Conservation (phyloP, 2,888 invertebrate genomes). For the Aphrophora alni region DNA sequence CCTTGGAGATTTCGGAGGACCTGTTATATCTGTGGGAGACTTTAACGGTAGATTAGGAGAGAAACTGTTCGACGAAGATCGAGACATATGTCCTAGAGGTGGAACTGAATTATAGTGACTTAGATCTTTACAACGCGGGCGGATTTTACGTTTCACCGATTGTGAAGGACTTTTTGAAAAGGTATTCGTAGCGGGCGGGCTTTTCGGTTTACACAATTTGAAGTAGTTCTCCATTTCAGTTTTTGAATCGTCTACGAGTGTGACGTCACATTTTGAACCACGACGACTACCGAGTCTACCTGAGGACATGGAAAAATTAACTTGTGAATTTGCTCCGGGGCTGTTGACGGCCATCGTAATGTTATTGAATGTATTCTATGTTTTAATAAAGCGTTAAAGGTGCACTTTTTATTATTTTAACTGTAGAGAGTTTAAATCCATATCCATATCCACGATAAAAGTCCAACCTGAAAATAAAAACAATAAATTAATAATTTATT, state of each 20-base stretch:
- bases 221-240: slow-evolving; percentile 31
- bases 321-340: slow-evolving; percentile 1
- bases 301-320: slow-evolving; percentile 17
- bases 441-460: too few relatives aligned
- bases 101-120: slow-evolving; percentile 42
- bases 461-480: too few relatives aligned
- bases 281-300: slow-evolving; percentile 22
- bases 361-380: too few relatives aligned
- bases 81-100: slow-evolving; percentile 24
- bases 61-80: slow-evolving; percentile 27
- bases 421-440: not conserved
- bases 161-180: slow-evolving; percentile 32
- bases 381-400: too few relatives aligned
- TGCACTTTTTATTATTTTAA: not conserved
- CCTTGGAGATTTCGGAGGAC: slow-evolving; percentile 25
- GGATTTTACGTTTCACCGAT: slow-evolving; percentile 38
- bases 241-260: slow-evolving; percentile 8
- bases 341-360: slow-evolving; percentile 3
- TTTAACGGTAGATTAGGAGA: slow-evolving; percentile 20
- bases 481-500: too few relatives aligned
- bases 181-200: not conserved
- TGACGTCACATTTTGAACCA: slow-evolving; percentile 3
- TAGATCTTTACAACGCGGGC: slow-evolving; percentile 35
- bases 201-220: slow-evolving; percentile 16
- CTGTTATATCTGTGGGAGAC: slow-evolving; percentile 23